These are phyloP conservation scores for Glossophaga mutica DNA, from an alignment of 2,797 vertebrate species.

Conservation along the genomic window DNA sequence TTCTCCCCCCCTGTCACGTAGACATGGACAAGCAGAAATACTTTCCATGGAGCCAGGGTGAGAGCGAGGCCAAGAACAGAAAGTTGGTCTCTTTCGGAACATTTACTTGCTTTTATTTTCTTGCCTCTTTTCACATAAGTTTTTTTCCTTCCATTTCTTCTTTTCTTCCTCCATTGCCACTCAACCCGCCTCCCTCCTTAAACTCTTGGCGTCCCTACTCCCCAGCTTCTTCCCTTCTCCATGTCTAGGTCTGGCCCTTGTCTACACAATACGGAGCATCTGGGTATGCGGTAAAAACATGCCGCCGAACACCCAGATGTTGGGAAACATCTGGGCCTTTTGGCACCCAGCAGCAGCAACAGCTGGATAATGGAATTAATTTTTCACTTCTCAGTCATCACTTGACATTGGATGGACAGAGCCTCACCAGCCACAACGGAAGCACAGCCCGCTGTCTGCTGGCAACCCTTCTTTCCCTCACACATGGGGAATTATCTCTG, in stretches of 20 bases:
- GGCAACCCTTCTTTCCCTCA: background rate
- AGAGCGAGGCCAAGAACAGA: background rate
- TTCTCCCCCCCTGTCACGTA: background rate
- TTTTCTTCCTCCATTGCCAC: background rate
- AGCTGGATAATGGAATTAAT: slow-evolving; percentile 66
- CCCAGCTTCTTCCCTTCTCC: background rate
- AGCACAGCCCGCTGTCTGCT: slow-evolving; percentile 1
- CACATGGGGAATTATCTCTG: slow-evolving; percentile 54
- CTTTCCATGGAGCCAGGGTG: background rate
- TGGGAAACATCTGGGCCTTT: slow-evolving; percentile 57
- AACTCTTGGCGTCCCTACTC: background rate
- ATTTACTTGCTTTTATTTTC: background rate
- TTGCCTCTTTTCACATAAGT: background rate
- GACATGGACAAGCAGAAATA: background rate
- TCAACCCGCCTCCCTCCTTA: background rate
- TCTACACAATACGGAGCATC: slow-evolving; percentile 41
- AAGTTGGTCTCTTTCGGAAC: background rate
- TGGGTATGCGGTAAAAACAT: slow-evolving; percentile 17
- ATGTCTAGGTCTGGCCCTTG: background rate
- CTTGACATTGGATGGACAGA: slow-evolving; percentile 52
- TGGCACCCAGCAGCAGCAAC: slow-evolving; percentile 46
- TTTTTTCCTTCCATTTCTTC: background rate
- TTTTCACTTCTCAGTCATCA: slow-evolving; percentile 55
- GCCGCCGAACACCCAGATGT: slow-evolving; percentile 57
- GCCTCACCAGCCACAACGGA: background rate